Percentiles rank a stretch among this genome's conserved stretches.
Conservation (phyloP, 2,113 vertebrate genomes). For the Thalassarche chlororhynchos region DNA sequence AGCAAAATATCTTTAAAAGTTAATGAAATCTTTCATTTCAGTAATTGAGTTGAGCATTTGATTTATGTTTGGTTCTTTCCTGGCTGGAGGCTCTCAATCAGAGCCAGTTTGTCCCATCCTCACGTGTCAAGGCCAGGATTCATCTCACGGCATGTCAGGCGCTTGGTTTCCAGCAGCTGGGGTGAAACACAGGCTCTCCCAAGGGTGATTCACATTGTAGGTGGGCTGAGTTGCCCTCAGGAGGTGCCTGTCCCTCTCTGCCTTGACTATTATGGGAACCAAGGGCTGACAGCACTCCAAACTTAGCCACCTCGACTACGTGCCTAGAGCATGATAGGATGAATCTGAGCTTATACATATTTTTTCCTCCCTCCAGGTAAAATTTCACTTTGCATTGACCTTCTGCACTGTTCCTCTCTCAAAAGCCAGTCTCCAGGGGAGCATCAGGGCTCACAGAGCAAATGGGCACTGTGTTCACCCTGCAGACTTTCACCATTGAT, state of each 20-base stretch:
- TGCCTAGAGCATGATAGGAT: background rate
- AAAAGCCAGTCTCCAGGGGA: constrained; percentile 21
- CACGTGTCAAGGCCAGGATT: background rate
- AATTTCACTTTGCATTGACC: constrained; percentile 46
- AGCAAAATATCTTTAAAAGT: background rate
- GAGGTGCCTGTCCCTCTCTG: background rate
- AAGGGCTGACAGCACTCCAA: background rate
- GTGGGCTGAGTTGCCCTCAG: background rate
- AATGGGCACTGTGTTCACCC: background rate
- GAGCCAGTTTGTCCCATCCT: background rate
- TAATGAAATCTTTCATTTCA: background rate
- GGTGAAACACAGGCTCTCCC: background rate
- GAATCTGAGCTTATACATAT: background rate
- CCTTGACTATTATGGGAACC: background rate
- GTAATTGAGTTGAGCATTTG: background rate
- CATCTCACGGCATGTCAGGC: background rate
- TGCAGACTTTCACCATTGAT: background rate
- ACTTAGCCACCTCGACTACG: background rate
- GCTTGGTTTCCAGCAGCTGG: background rate
- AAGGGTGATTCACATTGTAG: background rate
- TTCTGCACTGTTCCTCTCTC: background rate
- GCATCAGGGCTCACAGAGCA: background rate
- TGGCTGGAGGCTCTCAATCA: background rate
- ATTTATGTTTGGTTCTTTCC: background rate
- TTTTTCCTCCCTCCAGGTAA: constrained; percentile 36